Percentiles rank a stretch among this genome's conserved stretches.
Evolutionary conservation across 2,888 invertebrate genomes (phyloP).

Genomic region (Scrobipalpa atriplicella): DNA sequence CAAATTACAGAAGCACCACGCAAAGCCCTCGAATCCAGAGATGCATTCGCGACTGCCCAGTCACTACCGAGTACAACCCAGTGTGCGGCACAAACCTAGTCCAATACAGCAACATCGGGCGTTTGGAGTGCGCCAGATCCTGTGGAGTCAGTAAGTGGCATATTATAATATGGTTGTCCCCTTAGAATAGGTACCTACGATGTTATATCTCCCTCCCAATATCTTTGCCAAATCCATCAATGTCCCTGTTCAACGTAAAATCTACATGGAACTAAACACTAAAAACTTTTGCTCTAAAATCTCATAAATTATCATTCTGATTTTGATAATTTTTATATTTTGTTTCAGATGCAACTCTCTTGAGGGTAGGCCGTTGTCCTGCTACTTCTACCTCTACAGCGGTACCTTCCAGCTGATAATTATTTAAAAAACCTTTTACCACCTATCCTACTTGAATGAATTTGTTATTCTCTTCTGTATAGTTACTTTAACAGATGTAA

Average conservation of each 20-base stretch:
- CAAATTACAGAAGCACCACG: background rate
- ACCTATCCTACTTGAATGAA: background rate
- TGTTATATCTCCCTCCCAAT: no score
- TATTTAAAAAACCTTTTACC: background rate
- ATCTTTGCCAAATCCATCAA: no score
- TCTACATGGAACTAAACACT: no score
- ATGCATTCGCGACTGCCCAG: slow-evolving; percentile 54
- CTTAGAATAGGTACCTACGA: no score
- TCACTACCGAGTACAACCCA: slow-evolving; percentile 66
- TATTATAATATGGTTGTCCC: no score
- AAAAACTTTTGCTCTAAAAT: no score
- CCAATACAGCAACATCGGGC: slow-evolving; percentile 59
- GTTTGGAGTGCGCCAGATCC: slow-evolving; percentile 56
- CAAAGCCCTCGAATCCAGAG: background rate
- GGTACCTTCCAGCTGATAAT: background rate
- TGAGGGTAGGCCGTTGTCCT: background rate
- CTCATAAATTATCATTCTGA: no score
- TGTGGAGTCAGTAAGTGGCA: slow-evolving; percentile 47
- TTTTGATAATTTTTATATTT: no score
- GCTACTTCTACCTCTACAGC: background rate
- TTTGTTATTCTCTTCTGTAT: no score
- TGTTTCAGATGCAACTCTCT: background rate
- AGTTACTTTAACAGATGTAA: no score
- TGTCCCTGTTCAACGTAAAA: no score
- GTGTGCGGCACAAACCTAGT: slow-evolving; percentile 65